Evolutionary conservation across 2,888 invertebrate genomes (phyloP), one percentile per base, ranked within the genome.

Genomic region (Philonicus albiceps): DNA sequence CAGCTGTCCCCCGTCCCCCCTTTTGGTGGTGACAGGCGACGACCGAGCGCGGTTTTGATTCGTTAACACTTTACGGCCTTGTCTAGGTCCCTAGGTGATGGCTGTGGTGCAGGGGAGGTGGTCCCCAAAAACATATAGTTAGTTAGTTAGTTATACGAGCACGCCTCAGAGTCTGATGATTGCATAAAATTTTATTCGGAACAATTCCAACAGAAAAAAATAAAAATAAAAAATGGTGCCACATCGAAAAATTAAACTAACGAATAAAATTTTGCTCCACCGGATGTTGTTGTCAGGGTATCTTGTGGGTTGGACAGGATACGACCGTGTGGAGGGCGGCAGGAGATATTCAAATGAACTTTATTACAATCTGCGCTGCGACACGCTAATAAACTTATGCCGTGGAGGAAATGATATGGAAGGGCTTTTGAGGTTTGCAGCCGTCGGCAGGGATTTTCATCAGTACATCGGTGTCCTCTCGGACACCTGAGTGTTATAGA

Each of bases 341-440:
- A 53, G 78, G 43, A 74, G 76, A 86, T 87, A 87, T 87, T 87
- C 85, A 87, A 87, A 87, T 87, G 86, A 87, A 86, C 87, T 87
- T 87, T 86, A 87, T 86, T 86, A 86, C 87, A 87, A 87, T 87
- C 86, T 87, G 87, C 83, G 84, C 83, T 87, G 64, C 40, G 78
- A 86, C 53, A 86, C 86, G 86, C 86, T 86, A 87, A 87, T 87
- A 87, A 87, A 87, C 81, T 87, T 87, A 86, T 75, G 49, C 73
- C 30, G 64, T 73, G 31, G 49, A 86, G 74, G 86, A 81, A 86
- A 78, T 80, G 37, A 40, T 80, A 85, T 43, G 55, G 87, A 87
- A 87, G 76, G 76, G 74, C 19, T 74, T 34, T 37, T 6, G n/a
- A 19, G n/a, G 31, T 8, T 6, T 74, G 31, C 31, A 74, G 31